Conservation (phyloP, 2,113 vertebrate species). For the Turnix velox region DNA sequence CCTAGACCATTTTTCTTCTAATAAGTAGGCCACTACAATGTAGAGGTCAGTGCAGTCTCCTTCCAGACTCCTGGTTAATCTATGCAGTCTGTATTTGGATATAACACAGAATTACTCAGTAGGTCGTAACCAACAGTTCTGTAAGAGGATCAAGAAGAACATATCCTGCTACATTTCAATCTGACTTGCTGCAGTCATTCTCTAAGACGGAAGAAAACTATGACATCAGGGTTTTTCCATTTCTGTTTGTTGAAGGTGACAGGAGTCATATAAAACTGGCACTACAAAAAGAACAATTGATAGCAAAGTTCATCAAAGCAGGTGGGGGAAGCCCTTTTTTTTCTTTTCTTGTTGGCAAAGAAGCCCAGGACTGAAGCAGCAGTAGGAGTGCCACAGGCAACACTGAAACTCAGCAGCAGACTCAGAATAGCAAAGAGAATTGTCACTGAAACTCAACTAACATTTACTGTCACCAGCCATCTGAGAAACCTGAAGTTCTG, state of each 20-base stretch:
- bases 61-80: neutral
- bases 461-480: neutral
- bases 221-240: conserved; percentile 51
- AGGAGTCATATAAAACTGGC: conserved; percentile 20
- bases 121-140: neutral
- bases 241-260: conserved; percentile 49
- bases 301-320: conserved; percentile 38
- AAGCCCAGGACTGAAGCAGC: neutral
- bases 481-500: neutral
- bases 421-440: neutral
- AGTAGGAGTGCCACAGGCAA: neutral
- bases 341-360: neutral
- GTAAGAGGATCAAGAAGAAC: neutral
- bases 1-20: neutral
- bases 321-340: conserved; percentile 22
- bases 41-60: neutral
- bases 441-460: neutral
- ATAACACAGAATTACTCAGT: neutral
- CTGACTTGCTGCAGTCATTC: neutral
- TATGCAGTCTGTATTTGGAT: neutral
- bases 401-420: neutral
- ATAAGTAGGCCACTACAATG: neutral
- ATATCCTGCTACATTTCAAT: neutral
- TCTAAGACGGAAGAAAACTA: conserved; percentile 17
- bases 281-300: conserved; percentile 14